Base-by-base conservation (phyloP, 2,113 vertebrate genomes). In the Ciconia boyciana region DNA sequence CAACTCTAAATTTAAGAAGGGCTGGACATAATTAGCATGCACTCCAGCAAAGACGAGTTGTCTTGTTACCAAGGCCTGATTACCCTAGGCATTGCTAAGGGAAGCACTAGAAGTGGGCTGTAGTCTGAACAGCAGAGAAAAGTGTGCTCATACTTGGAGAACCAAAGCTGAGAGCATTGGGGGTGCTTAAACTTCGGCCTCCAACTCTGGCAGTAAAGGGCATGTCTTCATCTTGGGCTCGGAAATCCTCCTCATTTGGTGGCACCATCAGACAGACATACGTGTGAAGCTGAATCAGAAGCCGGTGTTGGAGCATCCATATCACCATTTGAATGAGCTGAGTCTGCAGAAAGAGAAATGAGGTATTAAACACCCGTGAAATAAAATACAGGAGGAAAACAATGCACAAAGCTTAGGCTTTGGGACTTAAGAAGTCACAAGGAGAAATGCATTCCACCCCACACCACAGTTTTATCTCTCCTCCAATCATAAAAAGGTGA, bases 271-370 rank as follows among this genome's bases (percentile, higher is more conserved):
- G 97, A 94, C 99, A 99, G 36, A 99, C 99, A 0, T 99, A 99
- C 2, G 99, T 99, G 97, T 99, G 99, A 34, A 99, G 98, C 97
- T 99, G 99, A 85, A 99, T 98, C 24, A 99, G 98, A 25, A 99
- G 98, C 34, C 99, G 98, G 62, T 94, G 99, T 96, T 99, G 99
- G 6, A 99, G 99, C 99, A 99, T 99, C 99, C 99, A 99, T 72
- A 99, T 98, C 96, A 99, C 99, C 99, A 99, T 99, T 96, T 99
- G 99, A 70, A 99, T 99, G n/a, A 99, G 98, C 98, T 99, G 99
- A 10, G 99, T 99, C 99, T 99, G 97, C n/a, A 51, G 75, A 39
- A 46, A 16, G 49, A 94, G 39, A 78, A 25, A 36, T 0, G 1
- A 75, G 54, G 36, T 13, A 41, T 70, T 75, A 57, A 71, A 26